Base-by-base conservation (phyloP, 2,888 invertebrate species). In the Diachrysia chrysitis region DNA sequence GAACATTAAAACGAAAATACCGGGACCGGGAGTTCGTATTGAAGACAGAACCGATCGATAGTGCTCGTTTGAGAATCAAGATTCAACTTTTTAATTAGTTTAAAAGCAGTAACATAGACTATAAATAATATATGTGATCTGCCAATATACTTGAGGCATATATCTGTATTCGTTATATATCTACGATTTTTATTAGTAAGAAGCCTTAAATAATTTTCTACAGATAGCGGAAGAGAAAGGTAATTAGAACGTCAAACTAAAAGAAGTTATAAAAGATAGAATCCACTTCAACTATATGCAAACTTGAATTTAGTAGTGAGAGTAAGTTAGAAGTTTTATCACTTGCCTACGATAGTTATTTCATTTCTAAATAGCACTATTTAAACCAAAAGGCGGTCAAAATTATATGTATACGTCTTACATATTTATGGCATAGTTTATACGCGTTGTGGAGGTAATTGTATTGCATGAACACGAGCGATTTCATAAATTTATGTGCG, bases 11-110 rank as follows among this genome's bases (percentile, higher is more conserved):
- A 42, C 42, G 55, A 42, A 58, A 63, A 21, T 59, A 51, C 32
- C 57, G 9, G 54, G 16, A 9, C 46, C 21, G 32, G n/a, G n/a
- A 76, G 71, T 76, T 63, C 69, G 83, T 86, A 87, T 83, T 81
- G 82, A 86, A 76, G 69, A 82, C 82, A 80, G 73, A 72, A 75
- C 71, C 78, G 83, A 82, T 83, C 83, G 83, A 82, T 80, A 79
- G 81, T 82, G 82, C 83, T 80, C 83, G 82, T 84, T 86, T 84
- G 83, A 79, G 85, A 88, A 89, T 88, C 86, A 85, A 86, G 87
- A 84, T 83, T 76, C 66, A 93, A 93, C 90, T 93, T 93, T 93
- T 92, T 92, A 94, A 93, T 93, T 92, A 92, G 91, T 93, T 93
- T 86, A 88, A 87, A 87, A 89, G 89, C 90, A 90, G 90, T 88